phyloP scores from a whole-genome alignment of 2,797 vertebrate genomes.

The Myotis daubentonii region DNA sequence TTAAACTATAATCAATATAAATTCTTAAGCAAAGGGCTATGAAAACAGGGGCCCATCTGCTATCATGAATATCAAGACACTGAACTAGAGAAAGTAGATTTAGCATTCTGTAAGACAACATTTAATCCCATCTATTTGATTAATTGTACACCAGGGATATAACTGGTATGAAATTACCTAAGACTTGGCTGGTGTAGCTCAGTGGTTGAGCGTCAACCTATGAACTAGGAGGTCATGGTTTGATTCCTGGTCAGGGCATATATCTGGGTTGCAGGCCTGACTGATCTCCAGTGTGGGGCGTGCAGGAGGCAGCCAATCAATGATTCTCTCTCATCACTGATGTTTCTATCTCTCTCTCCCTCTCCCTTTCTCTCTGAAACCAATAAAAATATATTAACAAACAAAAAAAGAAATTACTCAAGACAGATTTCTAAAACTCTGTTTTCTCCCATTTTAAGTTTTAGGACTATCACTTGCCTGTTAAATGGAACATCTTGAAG shows the following conservation, averaged over 20 bases:
- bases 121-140: background rate
- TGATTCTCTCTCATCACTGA: no score
- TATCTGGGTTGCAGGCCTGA: no score
- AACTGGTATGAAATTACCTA: conserved; percentile 6
- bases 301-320: no score
- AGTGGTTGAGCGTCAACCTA: no score
- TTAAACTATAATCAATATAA: conserved; percentile 43
- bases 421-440: conserved; percentile 40
- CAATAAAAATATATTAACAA: no score
- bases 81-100: conserved; percentile 25
- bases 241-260: no score
- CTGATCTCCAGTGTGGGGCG: no score
- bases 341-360: no score
- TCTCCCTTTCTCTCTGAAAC: no score
- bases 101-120: background rate
- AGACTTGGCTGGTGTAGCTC: background rate
- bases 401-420: background rate
- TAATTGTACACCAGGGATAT: background rate
- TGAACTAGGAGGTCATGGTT: no score
- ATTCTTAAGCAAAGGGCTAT: conserved; percentile 34
- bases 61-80: conserved; percentile 16
- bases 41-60: background rate
- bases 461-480: conserved; percentile 87
- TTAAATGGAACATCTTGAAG: conserved; percentile 99
- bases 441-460: conserved; percentile 51